Conservation (phyloP, 1,140 invertebrate species). For the Caenorhabditis tropicalis region DNA sequence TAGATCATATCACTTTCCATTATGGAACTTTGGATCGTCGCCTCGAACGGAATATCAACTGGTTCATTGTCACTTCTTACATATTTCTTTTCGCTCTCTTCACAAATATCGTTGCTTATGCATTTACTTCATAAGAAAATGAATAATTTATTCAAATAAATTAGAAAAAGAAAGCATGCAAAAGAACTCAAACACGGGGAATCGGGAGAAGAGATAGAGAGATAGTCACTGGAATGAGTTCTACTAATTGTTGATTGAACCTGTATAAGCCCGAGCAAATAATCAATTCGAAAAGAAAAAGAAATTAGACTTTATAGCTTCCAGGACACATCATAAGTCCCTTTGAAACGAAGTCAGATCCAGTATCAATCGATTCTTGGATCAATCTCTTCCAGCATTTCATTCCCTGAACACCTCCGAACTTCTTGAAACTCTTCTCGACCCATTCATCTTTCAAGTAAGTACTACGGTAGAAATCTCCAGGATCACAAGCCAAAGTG, state of each 20-base stretch:
- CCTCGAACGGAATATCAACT: background rate
- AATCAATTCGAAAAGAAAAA: background rate
- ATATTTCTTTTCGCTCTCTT: background rate
- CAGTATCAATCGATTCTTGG: slow-evolving; percentile 46
- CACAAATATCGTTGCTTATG: slow-evolving; percentile 6
- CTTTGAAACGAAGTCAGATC: slow-evolving; percentile 48
- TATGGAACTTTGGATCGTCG: background rate
- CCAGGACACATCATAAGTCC: slow-evolving; percentile 39
- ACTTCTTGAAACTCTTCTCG: slow-evolving; percentile 54
- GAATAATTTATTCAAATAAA: background rate
- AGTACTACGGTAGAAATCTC: slow-evolving; percentile 58
- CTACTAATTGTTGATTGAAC: background rate
- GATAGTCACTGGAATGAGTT: slow-evolving; percentile 8
- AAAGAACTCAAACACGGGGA: background rate
- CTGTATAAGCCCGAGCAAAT: slow-evolving; percentile 2
- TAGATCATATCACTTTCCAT: background rate
- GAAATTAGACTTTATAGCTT: background rate
- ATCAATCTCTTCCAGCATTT: slow-evolving; percentile 52
- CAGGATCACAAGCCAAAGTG: slow-evolving; percentile 59
- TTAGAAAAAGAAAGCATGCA: background rate
- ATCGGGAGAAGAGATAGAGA: background rate
- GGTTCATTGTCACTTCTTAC: background rate
- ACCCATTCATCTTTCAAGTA: slow-evolving; percentile 65
- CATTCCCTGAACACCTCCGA: slow-evolving; percentile 50
- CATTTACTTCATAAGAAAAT: background rate